A percentile compares a stretch with the other conserved stretches of the same genome.
Evolutionary conservation across 1,140 invertebrate genomes (phyloP).

Genomic region (Drosophila littoralis): DNA sequence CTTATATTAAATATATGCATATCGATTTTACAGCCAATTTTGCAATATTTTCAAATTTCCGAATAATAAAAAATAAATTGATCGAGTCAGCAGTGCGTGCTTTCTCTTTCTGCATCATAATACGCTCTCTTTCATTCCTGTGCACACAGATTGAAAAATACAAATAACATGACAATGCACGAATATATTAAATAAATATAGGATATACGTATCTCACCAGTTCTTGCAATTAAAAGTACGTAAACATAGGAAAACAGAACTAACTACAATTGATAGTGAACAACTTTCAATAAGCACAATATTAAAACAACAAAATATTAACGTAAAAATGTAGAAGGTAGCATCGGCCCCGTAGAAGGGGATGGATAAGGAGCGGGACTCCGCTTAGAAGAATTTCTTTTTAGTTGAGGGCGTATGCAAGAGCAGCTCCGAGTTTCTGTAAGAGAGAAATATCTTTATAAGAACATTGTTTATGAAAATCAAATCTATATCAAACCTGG

Average conservation of each 20-base stretch:
- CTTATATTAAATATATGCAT: neutral
- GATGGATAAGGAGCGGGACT: neutral
- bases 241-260: no score
- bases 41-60: no score
- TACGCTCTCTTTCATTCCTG: slow-evolving; percentile 1
- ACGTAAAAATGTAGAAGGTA: neutral
- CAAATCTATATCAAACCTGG: slow-evolving; percentile 20
- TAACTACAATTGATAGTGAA: no score
- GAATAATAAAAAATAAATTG: neutral
- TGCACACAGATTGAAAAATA: neutral
- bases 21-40: neutral
- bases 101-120: neutral
- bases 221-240: no score
- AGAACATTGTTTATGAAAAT: neutral
- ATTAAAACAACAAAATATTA: slow-evolving; percentile 2
- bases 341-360: neutral
- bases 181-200: no score
- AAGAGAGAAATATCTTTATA: slow-evolving; percentile 10
- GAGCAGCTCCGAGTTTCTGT: slow-evolving; percentile 48
- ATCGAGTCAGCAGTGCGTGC: neutral
- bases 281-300: neutral
- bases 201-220: no score
- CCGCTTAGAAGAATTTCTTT: slow-evolving; percentile 67
- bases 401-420: slow-evolving; percentile 61
- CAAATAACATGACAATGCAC: no score